Conservation (phyloP, 2,797 vertebrate genomes). For the Cynodonichthys magdalenae region DNA sequence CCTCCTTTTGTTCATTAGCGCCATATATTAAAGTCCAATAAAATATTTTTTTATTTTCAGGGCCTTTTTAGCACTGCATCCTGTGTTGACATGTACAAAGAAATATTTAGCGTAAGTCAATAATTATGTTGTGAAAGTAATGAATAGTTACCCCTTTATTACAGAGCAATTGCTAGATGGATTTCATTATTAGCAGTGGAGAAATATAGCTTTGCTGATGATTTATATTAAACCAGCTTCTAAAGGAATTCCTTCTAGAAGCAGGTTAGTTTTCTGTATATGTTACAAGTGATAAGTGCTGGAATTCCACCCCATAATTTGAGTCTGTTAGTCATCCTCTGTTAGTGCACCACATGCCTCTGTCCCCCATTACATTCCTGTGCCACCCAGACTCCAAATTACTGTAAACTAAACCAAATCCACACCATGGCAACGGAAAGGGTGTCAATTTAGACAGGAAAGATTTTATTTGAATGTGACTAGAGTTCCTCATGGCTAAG, state of each 20-base stretch:
- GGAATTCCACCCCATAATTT: slow-evolving; percentile 62
- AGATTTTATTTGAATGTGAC: slow-evolving; percentile 79
- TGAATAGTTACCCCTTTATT: slow-evolving; percentile 30
- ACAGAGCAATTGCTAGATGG: slow-evolving; percentile 15
- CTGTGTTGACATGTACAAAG: slow-evolving; percentile 7
- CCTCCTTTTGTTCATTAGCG: slow-evolving; percentile 14
- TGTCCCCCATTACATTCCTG: slow-evolving; percentile 65
- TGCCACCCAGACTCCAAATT: slow-evolving; percentile 77
- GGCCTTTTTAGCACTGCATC: slow-evolving; percentile 10
- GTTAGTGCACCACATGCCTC: slow-evolving; percentile 56
- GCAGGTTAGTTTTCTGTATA: slow-evolving; percentile 44
- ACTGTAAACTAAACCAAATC: slow-evolving; percentile 74
- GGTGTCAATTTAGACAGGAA: slow-evolving; percentile 80
- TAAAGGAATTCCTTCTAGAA: slow-evolving; percentile 40
- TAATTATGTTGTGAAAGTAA: slow-evolving; percentile 19
- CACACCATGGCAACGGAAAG: slow-evolving; percentile 71
- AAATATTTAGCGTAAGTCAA: slow-evolving; percentile 17
- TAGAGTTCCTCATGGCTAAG: slow-evolving; percentile 68
- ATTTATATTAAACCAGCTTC: slow-evolving; percentile 49
- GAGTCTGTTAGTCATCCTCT: slow-evolving; percentile 56
- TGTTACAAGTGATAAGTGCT: slow-evolving; percentile 53
- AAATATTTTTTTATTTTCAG: not conserved
- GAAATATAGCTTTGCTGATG: slow-evolving; percentile 25
- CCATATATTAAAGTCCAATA: slow-evolving; percentile 5
- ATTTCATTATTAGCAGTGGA: slow-evolving; percentile 17